These are phyloP conservation scores for Amaurobius ferox DNA, from an alignment of 2,888 invertebrate species.

Conservation along the genomic window DNA sequence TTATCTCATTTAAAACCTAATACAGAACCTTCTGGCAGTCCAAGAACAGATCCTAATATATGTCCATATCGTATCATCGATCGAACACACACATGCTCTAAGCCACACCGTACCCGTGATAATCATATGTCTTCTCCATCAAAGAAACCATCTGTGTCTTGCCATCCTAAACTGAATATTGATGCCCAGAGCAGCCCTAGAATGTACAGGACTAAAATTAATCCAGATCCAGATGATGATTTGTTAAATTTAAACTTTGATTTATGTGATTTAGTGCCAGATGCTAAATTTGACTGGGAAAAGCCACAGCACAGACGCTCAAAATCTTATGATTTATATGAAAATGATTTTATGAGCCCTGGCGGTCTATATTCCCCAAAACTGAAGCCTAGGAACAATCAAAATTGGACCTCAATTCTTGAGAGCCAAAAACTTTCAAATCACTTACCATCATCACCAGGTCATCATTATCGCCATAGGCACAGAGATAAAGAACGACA, in stretches of 20 bases:
- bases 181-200: constrained; percentile 28
- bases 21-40: constrained; percentile 1
- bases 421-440: constrained; percentile 53
- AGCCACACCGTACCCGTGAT: constrained; percentile 43
- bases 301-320: constrained; percentile 75
- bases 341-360: constrained; percentile 43
- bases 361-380: constrained; percentile 60
- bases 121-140: constrained; percentile 38
- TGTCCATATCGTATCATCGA: constrained; percentile 74
- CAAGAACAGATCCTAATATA: constrained; percentile 55
- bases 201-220: constrained; percentile 41
- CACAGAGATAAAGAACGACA: constrained; percentile 82
- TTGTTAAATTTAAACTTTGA: constrained; percentile 68
- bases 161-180: constrained; percentile 31
- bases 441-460: constrained; percentile 74
- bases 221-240: constrained; percentile 58
- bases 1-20: constrained; percentile 30
- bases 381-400: constrained; percentile 60
- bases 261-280: constrained; percentile 65
- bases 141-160: constrained; percentile 34
- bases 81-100: constrained; percentile 74
- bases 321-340: constrained; percentile 74
- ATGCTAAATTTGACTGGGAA: constrained; percentile 72
- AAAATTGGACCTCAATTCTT: constrained; percentile 42
- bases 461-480: constrained; percentile 79